Base-by-base conservation (phyloP, 2,113 vertebrate genomes). In the Dromas ardeola region DNA sequence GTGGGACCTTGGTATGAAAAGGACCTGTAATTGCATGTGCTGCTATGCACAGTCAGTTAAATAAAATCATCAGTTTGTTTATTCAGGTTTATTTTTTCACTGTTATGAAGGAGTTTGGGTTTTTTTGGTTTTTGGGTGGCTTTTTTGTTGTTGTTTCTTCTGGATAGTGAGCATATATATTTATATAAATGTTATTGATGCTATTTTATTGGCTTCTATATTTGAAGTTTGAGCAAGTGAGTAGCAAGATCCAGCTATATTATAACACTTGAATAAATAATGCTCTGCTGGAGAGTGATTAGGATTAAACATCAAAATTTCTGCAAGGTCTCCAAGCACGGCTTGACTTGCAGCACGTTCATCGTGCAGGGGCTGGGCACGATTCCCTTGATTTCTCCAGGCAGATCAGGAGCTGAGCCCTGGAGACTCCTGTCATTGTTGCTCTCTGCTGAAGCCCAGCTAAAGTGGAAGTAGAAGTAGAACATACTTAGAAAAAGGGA, bases 331-430 rank as follows among this genome's bases (percentile, higher is more conserved):
- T 73, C 22, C 13, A 61, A 22, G n/a, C 29, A 13, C 55, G 12
- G 15, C 9, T 78, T 1, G 5, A 38, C 30, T 25, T 81, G 38
- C 9, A 66, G 42, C 15, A 8, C 0, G 0, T 36, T 65, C 34
- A 42, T 11, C 13, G 11, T 40, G n/a, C 30, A 26, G 73, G 10
- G 6, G 1, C 23, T 53, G 40, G 47, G 23, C 1, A 1, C 1
- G 3, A 8, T 63, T 81, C 47, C 62, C 17, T 47, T 50, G 34
- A 36, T 71, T n/a, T 67, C 20, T 62, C 5, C 30, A 11, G 6
- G 38, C 42, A 45, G 63, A n/a, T 71, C 13, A n/a, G 52, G 47
- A 67, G 32, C 58, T 14, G n/a, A 38, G 12, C 1, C 0, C n/a
- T 70, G 56, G 55, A 76, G 62, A 14, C 16, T 40, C 12, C 30